Evolutionary conservation across 1,140 invertebrate genomes (phyloP), one percentile per base, ranked within the genome.

Genomic region (Trichonephila clavata): DNA sequence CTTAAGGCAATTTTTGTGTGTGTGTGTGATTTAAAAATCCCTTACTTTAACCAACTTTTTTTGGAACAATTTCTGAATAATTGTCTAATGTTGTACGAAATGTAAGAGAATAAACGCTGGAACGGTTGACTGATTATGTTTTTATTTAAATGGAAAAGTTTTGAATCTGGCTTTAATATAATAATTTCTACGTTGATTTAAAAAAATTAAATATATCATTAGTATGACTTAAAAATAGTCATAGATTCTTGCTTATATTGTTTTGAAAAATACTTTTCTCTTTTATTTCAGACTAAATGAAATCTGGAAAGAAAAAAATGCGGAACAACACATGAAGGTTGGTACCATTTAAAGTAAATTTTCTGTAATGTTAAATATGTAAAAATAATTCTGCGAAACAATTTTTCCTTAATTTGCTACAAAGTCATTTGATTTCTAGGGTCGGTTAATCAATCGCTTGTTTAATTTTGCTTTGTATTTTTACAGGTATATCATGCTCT

Each of bases 401-500:
- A 6, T 80, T 8, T 80, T 80, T 32, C 39, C 13, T 32, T 39
- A 1, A 39, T 39, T 16, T 18, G 8, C 39, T 14, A 32, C 39
- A 32, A 14, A 39, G 16, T 80, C 13, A 39, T 39, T 80, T 10
- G 10, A 13, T 50, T 50, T 50, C 10, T 7, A 50, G 7, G 7
- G 3, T 50, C 10, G 0, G 10, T 10, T 50, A 50, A 50, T 13
- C 10, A 50, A 50, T 7, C 7, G 1, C 50, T 8, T 50, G 16
- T 80, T 7, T 80, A 39, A 39, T 39, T 32, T 32, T 84, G 16
- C 1, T 59, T 8, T 59, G 6, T n/a, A 24, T 16, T 60, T 24
- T 57, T 60, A 4, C 57, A 92, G 90, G 90, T 92, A 60, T 92
- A 92, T 61, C 81, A 92, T 92, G 90, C 81, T 86, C 60, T 71